A percentile compares a stretch with the other conserved stretches of the same genome.
phyloP scores from a whole-genome alignment of 2,113 vertebrate species.

The Proterorhinus semilunaris region DNA sequence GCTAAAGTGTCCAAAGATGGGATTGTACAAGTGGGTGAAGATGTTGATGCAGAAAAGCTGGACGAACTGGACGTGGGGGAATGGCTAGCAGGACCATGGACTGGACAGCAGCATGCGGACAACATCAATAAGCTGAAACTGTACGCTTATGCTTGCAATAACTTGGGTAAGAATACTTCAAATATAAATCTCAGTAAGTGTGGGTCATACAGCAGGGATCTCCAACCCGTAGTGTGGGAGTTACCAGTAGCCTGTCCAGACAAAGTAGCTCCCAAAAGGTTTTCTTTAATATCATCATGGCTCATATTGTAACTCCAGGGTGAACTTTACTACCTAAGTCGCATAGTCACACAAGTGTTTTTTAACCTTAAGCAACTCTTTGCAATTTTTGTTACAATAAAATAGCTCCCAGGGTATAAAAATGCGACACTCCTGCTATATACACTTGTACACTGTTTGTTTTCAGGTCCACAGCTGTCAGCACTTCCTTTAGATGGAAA shows the following conservation, averaged over 20 bases:
- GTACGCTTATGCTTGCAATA: conserved; percentile 90
- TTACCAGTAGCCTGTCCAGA: no score
- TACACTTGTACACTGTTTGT: background rate
- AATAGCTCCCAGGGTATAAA: no score
- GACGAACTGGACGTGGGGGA: conserved; percentile 86
- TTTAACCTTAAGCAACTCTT: no score
- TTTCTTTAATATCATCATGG: no score
- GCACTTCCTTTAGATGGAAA: conserved; percentile 88
- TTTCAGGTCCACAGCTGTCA: conserved; percentile 89
- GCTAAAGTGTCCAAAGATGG: conserved; percentile 93
- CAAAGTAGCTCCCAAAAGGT: no score
- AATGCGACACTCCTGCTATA: background rate
- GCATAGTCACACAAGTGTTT: no score
- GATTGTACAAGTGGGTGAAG: conserved; percentile 86
- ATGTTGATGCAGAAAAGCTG: conserved; percentile 76
- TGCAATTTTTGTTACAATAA: no score
- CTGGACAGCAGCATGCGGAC: conserved; percentile 85
- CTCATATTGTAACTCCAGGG: no score
- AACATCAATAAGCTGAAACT: conserved; percentile 94
- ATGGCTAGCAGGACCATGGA: conserved; percentile 88
- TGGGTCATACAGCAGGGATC: no score
- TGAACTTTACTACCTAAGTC: no score
- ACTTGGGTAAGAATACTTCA: conserved; percentile 80
- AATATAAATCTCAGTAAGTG: background rate
- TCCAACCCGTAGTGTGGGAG: no score